phyloP scores from a whole-genome alignment of 2,113 vertebrate species.

The Cyphomyrus discorhynchus region DNA sequence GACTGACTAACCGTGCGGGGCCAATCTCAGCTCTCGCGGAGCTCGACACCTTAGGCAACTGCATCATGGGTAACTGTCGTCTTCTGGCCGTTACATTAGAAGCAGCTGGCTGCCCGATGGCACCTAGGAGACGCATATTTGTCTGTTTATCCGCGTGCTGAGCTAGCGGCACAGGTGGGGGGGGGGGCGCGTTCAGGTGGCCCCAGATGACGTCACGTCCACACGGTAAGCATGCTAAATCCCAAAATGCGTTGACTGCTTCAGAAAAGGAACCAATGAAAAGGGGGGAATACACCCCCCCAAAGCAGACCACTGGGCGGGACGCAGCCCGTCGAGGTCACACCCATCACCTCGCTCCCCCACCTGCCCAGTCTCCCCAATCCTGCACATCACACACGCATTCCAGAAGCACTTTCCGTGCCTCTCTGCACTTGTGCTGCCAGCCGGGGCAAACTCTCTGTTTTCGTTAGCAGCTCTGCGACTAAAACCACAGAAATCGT shows the following conservation, averaged over 20 bases:
- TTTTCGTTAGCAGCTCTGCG: slow-evolving; percentile 43
- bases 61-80: neutral
- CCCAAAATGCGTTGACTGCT: neutral
- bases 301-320: neutral
- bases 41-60: neutral
- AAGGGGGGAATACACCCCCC: neutral
- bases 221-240: neutral
- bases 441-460: slow-evolving; percentile 34
- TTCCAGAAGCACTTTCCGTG: neutral
- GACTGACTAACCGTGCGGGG: neutral
- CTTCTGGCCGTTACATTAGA: neutral
- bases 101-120: neutral
- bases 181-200: neutral
- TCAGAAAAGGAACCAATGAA: neutral
- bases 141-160: neutral
- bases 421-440: slow-evolving; percentile 30
- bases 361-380: neutral
- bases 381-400: neutral
- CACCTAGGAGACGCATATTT: neutral
- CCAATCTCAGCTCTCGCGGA: neutral
- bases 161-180: neutral
- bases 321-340: neutral
- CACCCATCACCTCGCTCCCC: neutral
- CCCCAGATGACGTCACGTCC: neutral
- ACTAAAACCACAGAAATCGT: slow-evolving; percentile 41